Percentiles rank a stretch among this genome's conserved stretches.
phyloP scores from a whole-genome alignment of 2,113 vertebrate species.

The Arizona elegans region DNA sequence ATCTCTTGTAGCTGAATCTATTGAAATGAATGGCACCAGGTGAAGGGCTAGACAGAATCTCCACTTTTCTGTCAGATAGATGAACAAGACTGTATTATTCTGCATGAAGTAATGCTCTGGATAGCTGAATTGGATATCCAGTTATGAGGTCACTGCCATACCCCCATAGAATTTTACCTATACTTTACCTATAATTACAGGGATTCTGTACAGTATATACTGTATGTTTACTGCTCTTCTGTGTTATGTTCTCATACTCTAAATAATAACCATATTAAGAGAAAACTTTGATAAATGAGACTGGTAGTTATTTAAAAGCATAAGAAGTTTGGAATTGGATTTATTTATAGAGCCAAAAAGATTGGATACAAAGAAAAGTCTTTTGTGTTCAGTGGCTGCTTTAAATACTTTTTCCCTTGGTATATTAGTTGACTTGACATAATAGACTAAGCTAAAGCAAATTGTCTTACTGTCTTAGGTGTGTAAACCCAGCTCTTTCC shows the following conservation, averaged over 20 bases:
- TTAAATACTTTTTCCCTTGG: background rate
- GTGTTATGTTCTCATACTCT: background rate
- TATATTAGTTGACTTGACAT: background rate
- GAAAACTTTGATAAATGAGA: background rate
- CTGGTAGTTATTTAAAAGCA: background rate
- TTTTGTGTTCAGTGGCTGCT: background rate
- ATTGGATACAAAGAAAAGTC: background rate
- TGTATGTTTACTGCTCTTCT: background rate
- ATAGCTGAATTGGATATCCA: background rate
- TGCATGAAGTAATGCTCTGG: background rate
- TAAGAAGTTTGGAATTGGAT: background rate
- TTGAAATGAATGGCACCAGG: background rate
- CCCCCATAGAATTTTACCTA: background rate
- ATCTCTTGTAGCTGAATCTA: background rate
- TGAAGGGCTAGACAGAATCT: background rate
- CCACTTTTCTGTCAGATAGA: background rate
- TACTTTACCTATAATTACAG: background rate
- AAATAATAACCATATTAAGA: background rate
- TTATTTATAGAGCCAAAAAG: background rate
- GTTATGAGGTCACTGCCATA: background rate
- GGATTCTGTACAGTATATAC: background rate
- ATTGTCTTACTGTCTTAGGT: background rate
- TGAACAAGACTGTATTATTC: background rate
- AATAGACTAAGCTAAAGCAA: background rate
- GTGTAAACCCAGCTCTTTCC: background rate